These are phyloP conservation scores for Drosophila neocordata DNA, from an alignment of 1,140 invertebrate species.

Conservation along the genomic window DNA sequence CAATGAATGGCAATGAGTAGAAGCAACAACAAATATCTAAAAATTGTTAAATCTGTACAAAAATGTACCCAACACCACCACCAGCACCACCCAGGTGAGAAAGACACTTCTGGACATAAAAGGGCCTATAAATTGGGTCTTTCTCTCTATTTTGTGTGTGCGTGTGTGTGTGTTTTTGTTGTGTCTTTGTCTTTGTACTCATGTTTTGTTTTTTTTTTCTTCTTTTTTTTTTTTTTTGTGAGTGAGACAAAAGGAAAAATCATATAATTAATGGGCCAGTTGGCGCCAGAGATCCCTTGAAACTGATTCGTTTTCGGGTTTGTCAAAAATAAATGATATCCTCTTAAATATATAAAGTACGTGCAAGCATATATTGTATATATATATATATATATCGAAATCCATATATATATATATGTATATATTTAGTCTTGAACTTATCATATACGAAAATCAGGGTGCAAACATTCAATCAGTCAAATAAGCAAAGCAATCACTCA, in stretches of 20 bases:
- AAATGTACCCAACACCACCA: slow-evolving; percentile 16
- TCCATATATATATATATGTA: not conserved
- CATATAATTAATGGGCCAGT: slow-evolving; percentile 74
- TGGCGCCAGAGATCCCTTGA: slow-evolving; percentile 68
- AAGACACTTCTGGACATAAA: slow-evolving; percentile 6
- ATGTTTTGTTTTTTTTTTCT: not conserved
- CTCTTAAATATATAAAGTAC: not conserved
- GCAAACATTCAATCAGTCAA: slow-evolving; percentile 67
- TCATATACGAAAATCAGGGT: slow-evolving; percentile 46
- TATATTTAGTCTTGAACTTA: slow-evolving; percentile 38
- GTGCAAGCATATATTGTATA: not conserved
- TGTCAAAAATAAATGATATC: slow-evolving; percentile 20
- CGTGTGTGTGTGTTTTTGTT: slow-evolving; percentile 2
- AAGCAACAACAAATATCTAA: slow-evolving; percentile 11
- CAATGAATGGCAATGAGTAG: slow-evolving; percentile 57
- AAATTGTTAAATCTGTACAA: slow-evolving; percentile 35
- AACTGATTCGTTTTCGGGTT: slow-evolving; percentile 29
- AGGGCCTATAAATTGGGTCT: slow-evolving; percentile 6
- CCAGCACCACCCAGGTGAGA: slow-evolving; percentile 73
- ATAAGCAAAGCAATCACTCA: slow-evolving; percentile 66
- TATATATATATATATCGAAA: not conserved
- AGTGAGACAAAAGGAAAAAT: slow-evolving; percentile 62
- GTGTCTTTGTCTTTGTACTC: not conserved
- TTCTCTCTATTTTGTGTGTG: not conserved
- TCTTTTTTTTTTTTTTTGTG: slow-evolving; percentile 26